Percentiles rank a stretch among this genome's conserved stretches.
Evolutionary conservation across 2,888 invertebrate genomes (phyloP).

Genomic region (Acleris holmiana): DNA sequence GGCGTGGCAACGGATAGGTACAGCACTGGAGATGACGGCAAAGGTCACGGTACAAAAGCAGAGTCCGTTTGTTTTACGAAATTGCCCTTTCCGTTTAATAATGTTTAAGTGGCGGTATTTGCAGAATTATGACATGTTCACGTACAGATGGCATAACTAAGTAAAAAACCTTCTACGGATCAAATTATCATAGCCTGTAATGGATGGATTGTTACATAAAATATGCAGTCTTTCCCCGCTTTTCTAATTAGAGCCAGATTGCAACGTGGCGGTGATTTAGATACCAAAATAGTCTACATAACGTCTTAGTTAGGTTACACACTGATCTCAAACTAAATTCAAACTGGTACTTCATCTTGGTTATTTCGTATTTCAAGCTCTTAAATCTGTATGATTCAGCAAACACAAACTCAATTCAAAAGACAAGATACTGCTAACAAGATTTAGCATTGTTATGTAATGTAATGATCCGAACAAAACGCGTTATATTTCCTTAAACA

Average conservation of each 20-base stretch:
- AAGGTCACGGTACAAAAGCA: conserved; percentile 30
- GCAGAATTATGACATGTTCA: background rate
- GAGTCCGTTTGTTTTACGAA: conserved; percentile 20
- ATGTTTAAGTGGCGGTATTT: conserved; percentile 12
- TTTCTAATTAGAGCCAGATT: too few relatives aligned
- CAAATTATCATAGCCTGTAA: too few relatives aligned
- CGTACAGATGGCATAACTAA: too few relatives aligned
- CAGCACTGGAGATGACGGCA: conserved; percentile 29
- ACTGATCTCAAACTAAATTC: too few relatives aligned
- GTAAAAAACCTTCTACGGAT: too few relatives aligned
- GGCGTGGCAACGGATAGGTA: conserved; percentile 15
- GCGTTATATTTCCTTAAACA: background rate
- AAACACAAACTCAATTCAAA: background rate
- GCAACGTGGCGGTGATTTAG: too few relatives aligned
- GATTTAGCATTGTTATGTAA: background rate
- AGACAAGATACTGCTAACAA: conserved; percentile 4
- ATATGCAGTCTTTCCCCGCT: too few relatives aligned
- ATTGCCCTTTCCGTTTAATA: conserved; percentile 25
- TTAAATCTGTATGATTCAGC: background rate
- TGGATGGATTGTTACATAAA: too few relatives aligned
- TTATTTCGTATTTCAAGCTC: background rate
- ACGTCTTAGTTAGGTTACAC: too few relatives aligned
- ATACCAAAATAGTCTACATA: too few relatives aligned
- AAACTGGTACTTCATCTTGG: too few relatives aligned
- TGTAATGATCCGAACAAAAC: conserved; percentile 14